Conservation (phyloP, 2,113 vertebrate species). For the Megatriorchis doriae region DNA sequence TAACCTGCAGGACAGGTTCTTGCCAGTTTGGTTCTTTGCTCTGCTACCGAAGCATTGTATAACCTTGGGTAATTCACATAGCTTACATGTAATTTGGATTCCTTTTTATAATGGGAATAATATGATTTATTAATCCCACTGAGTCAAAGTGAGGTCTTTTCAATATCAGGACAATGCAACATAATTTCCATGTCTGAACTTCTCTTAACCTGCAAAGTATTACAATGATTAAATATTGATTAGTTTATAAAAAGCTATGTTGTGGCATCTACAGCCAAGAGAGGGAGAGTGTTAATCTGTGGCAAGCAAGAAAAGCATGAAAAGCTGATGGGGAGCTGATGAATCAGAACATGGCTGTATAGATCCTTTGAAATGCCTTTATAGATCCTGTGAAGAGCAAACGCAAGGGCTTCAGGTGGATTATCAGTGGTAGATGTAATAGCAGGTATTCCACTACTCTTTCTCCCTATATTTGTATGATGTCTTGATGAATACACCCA, state of each 20-base stretch:
- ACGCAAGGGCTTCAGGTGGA: neutral
- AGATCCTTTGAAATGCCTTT: conserved; percentile 9
- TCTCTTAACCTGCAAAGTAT: conserved; percentile 51
- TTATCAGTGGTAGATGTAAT: neutral
- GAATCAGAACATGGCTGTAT: neutral
- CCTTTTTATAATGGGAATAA: neutral
- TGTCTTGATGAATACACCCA: neutral
- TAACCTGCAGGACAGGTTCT: neutral
- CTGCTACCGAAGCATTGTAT: neutral
- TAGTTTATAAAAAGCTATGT: conserved; percentile 41
- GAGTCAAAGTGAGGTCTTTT: neutral
- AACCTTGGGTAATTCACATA: neutral
- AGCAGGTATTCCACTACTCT: neutral
- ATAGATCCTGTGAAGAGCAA: neutral
- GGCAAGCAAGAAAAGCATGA: neutral
- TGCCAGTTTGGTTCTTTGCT: neutral
- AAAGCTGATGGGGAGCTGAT: neutral
- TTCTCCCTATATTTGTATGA: neutral
- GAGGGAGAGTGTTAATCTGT: neutral
- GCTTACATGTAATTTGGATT: neutral
- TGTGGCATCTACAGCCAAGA: neutral
- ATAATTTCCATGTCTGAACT: conserved; percentile 35
- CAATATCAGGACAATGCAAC: neutral
- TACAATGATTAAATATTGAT: conserved; percentile 61
- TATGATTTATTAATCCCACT: conserved; percentile 26